phyloP scores from a whole-genome alignment of 2,797 vertebrate genomes.

The Microcaecilia unicolor region DNA sequence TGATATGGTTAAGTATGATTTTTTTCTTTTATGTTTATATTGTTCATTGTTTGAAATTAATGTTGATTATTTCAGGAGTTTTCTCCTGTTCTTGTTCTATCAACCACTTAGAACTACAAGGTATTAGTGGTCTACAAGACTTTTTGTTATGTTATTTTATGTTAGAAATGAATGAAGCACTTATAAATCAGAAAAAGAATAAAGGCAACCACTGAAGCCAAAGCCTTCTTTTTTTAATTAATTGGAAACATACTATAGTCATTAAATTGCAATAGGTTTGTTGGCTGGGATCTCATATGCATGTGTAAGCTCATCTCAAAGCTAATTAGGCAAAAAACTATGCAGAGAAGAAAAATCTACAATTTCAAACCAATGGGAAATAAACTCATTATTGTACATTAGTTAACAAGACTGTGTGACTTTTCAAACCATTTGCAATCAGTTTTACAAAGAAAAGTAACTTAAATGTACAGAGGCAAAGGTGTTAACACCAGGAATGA shows the following conservation, averaged over 20 bases:
- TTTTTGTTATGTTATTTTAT: no score
- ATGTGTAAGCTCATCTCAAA: slow-evolving; percentile 8
- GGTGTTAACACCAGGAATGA: background rate
- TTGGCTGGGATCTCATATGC: slow-evolving; percentile 1
- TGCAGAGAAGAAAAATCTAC: background rate
- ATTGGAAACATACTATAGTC: background rate
- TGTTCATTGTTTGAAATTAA: no score
- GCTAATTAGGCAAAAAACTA: slow-evolving; percentile 5
- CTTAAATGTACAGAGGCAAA: slow-evolving; percentile 2
- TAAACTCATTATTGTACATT: background rate
- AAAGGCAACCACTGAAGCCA: no score
- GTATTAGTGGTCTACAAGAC: no score
- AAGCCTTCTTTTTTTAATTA: slow-evolving; percentile 9
- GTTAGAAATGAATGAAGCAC: no score
- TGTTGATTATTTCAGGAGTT: no score
- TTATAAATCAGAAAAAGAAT: no score
- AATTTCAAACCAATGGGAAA: background rate
- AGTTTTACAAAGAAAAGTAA: background rate
- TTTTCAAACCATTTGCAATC: background rate
- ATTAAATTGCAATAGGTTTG: background rate
- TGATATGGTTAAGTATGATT: no score
- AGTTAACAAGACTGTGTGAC: background rate
- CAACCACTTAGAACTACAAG: no score
- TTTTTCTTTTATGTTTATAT: no score
- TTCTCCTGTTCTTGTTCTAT: no score